These are phyloP conservation scores for Heliconius congener DNA, from an alignment of 1,140 invertebrate genomes.

Conservation along the genomic window DNA sequence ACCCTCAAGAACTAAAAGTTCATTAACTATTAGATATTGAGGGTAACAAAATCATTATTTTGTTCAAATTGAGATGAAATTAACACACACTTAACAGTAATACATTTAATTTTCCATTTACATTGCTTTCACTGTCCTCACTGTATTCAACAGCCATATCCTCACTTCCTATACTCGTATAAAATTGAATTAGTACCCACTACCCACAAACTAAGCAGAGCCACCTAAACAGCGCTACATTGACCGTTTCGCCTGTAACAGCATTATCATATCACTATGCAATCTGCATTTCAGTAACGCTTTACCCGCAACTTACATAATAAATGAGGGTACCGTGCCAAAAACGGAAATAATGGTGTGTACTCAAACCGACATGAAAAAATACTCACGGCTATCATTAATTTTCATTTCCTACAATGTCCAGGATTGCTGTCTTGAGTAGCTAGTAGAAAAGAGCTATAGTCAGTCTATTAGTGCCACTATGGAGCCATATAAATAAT, in stretches of 20 bases:
- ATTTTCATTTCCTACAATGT: slow-evolving; percentile 77
- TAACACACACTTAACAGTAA: no score
- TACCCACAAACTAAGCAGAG: background rate
- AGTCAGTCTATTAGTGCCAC: slow-evolving; percentile 56
- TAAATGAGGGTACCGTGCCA: slow-evolving; percentile 74
- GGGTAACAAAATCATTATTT: no score
- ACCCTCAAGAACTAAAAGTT: no score
- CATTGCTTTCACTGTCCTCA: background rate
- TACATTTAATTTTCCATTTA: no score
- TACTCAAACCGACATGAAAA: slow-evolving; percentile 79
- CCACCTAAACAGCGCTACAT: background rate
- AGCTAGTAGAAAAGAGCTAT: slow-evolving; percentile 53
- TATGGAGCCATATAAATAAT: slow-evolving; percentile 48
- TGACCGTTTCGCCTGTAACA: background rate
- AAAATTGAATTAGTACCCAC: no score
- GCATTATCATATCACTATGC: slow-evolving; percentile 29
- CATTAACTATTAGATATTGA: no score
- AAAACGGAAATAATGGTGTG: slow-evolving; percentile 77
- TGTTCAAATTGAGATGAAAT: no score
- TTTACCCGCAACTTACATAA: slow-evolving; percentile 68
- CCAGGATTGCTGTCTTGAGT: slow-evolving; percentile 71
- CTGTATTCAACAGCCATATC: background rate
- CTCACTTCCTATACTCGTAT: background rate
- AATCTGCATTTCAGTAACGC: slow-evolving; percentile 60
- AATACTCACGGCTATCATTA: slow-evolving; percentile 77